Base-by-base conservation (phyloP, 1,140 invertebrate genomes). In the Drosophila truncata region DNA sequence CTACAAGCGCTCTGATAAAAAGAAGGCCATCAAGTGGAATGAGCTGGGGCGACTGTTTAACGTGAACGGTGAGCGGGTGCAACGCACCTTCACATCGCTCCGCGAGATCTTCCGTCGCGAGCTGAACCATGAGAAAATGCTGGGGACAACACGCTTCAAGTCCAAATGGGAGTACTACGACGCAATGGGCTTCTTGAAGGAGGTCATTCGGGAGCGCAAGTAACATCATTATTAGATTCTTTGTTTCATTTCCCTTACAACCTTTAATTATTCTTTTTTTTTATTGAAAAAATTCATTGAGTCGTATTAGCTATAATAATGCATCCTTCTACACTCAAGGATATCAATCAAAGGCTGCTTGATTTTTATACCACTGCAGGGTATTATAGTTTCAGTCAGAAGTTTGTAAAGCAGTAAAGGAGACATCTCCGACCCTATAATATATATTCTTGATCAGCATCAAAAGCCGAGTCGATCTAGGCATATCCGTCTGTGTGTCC, bases 161-260 rank as follows among this genome's bases (percentile, higher is more conserved):
- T 92, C 91, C 33, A 92, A 92, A 29, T 92, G 91, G 91, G 91
- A 92, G n/a, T 92, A 92, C 59, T 92, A 92, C 62, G 91, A 91
- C 57, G 82, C 78, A 27, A 92, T 92, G 91, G 80, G 80, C 8
- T 92, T 92, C 47, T 81, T 92, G 25, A 92, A 92, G 74, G 82
- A 91, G 54, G 91, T 92, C 31, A 92, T 92, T 65, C 73, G 91
- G 11, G 91, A 92, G 63, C 72, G 91, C 50, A 92, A 92, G 91
- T 92, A 65, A 62, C 16, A 25, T 37, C 4, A 25, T 20, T 14
- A 33, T 50, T 29, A 29, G n/a, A 29, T 29, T 31, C 10, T 4
- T 18, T 25, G 44, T 47, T 46, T 47, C 14, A 25, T 46, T 2
- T 23, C 14, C 14, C 4, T 1, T 14, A 2, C 13, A 11, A 14